Evolutionary conservation across 2,888 invertebrate species (phyloP).

Genomic region (Dynastes maya): DNA sequence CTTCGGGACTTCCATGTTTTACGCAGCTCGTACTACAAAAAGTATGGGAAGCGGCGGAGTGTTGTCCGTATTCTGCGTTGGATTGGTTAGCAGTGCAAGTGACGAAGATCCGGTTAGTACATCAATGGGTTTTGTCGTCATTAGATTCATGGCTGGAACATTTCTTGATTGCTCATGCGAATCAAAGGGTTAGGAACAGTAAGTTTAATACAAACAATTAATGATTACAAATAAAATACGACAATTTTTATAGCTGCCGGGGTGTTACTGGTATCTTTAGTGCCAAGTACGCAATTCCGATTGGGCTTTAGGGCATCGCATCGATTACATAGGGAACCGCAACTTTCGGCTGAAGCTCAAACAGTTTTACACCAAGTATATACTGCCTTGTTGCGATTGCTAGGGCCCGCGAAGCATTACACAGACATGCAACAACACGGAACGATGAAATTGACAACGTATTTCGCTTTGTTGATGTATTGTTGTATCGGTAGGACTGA

Average conservation of each 20-base stretch:
- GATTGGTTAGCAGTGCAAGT: conserved; percentile 92
- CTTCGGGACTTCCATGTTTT: conserved; percentile 90
- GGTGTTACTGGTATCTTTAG: conserved; percentile 89
- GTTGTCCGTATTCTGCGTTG: conserved; percentile 91
- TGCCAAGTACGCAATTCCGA: conserved; percentile 92
- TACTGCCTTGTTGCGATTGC: conserved; percentile 81
- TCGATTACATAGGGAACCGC: conserved; percentile 70
- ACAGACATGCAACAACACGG: conserved; percentile 90
- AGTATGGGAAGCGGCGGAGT: conserved; percentile 92
- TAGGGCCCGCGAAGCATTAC: conserved; percentile 89
- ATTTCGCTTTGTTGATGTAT: conserved; percentile 93
- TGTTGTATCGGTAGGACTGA: conserved; percentile 93
- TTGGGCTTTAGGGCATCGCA: conserved; percentile 85
- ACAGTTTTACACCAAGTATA: conserved; percentile 79
- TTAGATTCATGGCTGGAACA: conserved; percentile 93
- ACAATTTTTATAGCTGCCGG: conserved; percentile 80
- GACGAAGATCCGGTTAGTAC: conserved; percentile 91
- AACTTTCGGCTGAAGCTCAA: conserved; percentile 73
- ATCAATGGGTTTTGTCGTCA: conserved; percentile 93
- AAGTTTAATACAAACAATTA: conserved; percentile 58
- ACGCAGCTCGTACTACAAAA: conserved; percentile 90
- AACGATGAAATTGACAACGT: conserved; percentile 92
- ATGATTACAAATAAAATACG: neutral
- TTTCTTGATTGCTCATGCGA: conserved; percentile 88
- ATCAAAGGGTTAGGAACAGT: conserved; percentile 89